These are phyloP conservation scores for Aptenodytes forsteri DNA, from an alignment of 2,113 vertebrate genomes.

Conservation along the genomic window DNA sequence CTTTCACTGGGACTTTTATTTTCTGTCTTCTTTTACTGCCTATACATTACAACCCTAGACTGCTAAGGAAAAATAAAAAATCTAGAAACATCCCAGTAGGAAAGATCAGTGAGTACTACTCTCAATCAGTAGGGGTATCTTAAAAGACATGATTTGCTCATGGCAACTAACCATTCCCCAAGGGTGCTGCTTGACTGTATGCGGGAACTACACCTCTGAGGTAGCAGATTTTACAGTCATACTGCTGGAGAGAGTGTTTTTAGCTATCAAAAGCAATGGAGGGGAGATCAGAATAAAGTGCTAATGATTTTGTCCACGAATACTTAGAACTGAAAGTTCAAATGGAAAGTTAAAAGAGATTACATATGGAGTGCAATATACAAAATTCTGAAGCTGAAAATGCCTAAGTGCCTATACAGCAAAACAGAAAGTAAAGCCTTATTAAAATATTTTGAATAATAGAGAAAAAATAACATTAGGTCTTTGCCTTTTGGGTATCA, in stretches of 20 bases:
- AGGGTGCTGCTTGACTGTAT: neutral
- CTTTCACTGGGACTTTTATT: conserved; percentile 9
- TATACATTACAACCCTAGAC: neutral
- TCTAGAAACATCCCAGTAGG: neutral
- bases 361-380: neutral
- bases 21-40: conserved; percentile 8
- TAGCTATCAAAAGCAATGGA: neutral
- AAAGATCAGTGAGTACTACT: neutral
- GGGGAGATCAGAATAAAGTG: neutral
- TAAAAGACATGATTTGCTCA: conserved; percentile 7
- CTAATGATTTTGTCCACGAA: neutral
- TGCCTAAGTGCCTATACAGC: neutral
- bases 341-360: neutral
- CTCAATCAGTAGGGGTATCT: neutral
- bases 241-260: neutral
- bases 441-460: neutral
- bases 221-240: neutral
- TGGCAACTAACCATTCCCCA: neutral
- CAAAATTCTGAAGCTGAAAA: neutral
- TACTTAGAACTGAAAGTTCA: neutral
- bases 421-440: neutral
- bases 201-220: neutral
- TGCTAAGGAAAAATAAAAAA: neutral
- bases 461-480: neutral
- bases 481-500: neutral